Conservation (phyloP, 2,797 vertebrate genomes). For the Gorsachius magnificus region DNA sequence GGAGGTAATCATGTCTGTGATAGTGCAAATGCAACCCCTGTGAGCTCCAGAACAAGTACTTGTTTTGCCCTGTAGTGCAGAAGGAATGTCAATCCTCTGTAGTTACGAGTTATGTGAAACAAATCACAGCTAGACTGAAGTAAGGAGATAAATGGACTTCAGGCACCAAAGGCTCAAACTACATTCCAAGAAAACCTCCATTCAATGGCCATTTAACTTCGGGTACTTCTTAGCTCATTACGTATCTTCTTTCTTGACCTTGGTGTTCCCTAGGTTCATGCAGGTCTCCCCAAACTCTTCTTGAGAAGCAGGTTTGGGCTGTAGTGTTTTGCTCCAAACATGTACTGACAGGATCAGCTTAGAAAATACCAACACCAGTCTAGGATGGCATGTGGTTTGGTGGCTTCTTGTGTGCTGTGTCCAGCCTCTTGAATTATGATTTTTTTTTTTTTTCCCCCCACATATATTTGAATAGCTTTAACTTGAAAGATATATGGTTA, state of each 20-base stretch:
- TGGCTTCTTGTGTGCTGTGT: background rate
- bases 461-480: background rate
- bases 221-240: fast-evolving
- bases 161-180: background rate
- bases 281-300: background rate
- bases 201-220: background rate
- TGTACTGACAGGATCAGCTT: background rate
- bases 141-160: background rate
- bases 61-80: background rate
- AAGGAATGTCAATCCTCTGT: background rate
- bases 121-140: background rate
- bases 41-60: background rate
- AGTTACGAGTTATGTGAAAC: background rate
- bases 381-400: background rate
- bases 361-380: background rate
- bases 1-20: background rate
- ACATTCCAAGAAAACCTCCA: background rate
- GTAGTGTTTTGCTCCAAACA: background rate
- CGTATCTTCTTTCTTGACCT: background rate
- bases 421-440: background rate
- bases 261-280: background rate
- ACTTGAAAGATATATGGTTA: background rate
- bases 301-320: background rate
- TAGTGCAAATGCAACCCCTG: background rate
- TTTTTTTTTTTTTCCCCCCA: no score